Evolutionary conservation across 2,888 invertebrate species (phyloP).

Genomic region (Apodemia duryi): DNA sequence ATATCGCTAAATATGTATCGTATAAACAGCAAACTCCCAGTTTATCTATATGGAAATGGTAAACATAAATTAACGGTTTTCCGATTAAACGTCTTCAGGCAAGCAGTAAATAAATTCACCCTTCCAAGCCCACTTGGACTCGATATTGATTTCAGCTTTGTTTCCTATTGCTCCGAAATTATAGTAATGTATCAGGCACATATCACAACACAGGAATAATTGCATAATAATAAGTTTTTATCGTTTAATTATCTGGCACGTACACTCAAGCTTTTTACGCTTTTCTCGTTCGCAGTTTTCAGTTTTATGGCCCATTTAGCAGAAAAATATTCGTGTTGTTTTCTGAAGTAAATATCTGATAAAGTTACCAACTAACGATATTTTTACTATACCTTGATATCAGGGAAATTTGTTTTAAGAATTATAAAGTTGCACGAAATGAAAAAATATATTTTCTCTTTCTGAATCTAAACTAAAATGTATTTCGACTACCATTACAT

Average conservation of each 20-base stretch:
- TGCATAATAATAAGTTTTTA: conserved; percentile 13
- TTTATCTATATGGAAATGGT: conserved; percentile 15
- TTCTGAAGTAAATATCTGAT: too few relatives aligned
- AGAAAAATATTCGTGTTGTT: background rate
- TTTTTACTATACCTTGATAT: too few relatives aligned
- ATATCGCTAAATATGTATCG: background rate
- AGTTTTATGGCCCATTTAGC: background rate
- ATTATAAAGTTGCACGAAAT: too few relatives aligned
- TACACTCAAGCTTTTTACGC: background rate
- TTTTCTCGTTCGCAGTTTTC: conserved; percentile 4
- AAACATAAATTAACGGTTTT: conserved; percentile 12
- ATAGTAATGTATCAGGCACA: background rate
- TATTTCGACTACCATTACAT: too few relatives aligned
- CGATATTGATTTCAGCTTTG: conserved; percentile 13
- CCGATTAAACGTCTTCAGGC: conserved; percentile 13
- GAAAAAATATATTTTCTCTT: too few relatives aligned
- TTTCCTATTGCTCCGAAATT: conserved; percentile 7
- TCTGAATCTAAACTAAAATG: too few relatives aligned
- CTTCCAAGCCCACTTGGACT: conserved; percentile 15
- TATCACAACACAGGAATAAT: background rate
- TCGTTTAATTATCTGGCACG: conserved; percentile 12
- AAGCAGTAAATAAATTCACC: conserved; percentile 17
- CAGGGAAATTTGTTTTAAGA: too few relatives aligned
- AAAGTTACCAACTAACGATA: too few relatives aligned
- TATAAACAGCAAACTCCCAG: background rate